phyloP scores from a whole-genome alignment of 2,888 invertebrate species.

The Hirtodrosophila trivittata region DNA sequence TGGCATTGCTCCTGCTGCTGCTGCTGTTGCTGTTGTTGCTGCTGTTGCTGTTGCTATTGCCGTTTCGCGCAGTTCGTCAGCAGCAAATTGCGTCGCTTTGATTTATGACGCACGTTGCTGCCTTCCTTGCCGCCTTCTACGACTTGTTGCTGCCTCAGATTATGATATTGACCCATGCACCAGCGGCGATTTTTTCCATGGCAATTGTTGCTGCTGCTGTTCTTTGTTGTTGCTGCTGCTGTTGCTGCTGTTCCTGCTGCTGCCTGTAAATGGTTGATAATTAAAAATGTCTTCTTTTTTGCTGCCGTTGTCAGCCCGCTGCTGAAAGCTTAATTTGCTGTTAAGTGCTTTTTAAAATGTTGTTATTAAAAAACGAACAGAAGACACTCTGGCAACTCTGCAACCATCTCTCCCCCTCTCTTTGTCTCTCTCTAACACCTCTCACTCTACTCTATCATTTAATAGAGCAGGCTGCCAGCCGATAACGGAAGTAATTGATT shows the following conservation, averaged over 20 bases:
- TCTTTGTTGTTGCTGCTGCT: constrained; percentile 32
- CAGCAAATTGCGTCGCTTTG: constrained; percentile 81
- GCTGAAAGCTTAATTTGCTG: constrained; percentile 78
- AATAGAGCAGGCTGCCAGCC: constrained; percentile 1
- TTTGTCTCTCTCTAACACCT: no score
- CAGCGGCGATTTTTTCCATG: constrained; percentile 68
- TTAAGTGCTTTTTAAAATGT: constrained; percentile 75
- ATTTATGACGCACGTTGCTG: constrained; percentile 78
- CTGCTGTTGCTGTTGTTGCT: constrained; percentile 45
- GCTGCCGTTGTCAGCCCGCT: constrained; percentile 42
- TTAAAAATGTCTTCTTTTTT: constrained; percentile 76
- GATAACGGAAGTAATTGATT: constrained; percentile 71
- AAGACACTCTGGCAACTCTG: constrained; percentile 35
- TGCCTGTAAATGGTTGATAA: constrained; percentile 74
- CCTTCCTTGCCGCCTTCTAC: constrained; percentile 56
- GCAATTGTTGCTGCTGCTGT: constrained; percentile 30
- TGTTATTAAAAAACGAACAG: constrained; percentile 55
- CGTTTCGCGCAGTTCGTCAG: constrained; percentile 74
- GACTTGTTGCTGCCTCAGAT: constrained; percentile 75
- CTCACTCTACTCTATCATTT: constrained; percentile 45
- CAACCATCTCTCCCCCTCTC: not conserved
- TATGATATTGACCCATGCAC: constrained; percentile 81
- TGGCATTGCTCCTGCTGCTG: constrained; percentile 51
- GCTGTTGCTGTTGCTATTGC: constrained; percentile 47
- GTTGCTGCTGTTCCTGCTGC: constrained; percentile 30